phyloP scores from a whole-genome alignment of 2,113 vertebrate species.

The Eubucco bourcierii region DNA sequence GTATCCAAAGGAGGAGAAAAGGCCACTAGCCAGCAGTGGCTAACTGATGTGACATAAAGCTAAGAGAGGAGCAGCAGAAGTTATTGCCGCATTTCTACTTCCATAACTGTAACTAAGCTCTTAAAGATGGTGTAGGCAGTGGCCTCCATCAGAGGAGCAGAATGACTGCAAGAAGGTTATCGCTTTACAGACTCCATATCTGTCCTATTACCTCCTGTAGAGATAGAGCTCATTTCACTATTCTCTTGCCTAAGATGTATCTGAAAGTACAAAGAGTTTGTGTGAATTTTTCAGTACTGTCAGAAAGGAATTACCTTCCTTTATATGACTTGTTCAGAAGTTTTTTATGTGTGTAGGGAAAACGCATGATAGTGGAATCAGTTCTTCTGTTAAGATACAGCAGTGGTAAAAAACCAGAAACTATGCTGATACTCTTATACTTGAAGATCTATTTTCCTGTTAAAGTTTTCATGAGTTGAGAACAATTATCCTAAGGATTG shows the following conservation, averaged over 20 bases:
- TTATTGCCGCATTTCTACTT: neutral
- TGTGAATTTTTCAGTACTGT: neutral
- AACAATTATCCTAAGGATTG: neutral
- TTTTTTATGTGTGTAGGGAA: neutral
- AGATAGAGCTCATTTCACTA: neutral
- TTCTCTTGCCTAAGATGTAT: neutral
- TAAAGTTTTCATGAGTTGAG: neutral
- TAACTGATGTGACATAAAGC: neutral
- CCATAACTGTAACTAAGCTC: neutral
- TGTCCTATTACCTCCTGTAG: neutral
- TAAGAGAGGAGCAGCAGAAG: neutral
- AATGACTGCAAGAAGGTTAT: neutral
- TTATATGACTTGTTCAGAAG: neutral
- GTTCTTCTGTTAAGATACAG: neutral
- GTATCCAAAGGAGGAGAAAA: neutral
- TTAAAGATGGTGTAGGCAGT: neutral
- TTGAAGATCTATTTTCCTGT: neutral
- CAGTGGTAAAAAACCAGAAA: neutral
- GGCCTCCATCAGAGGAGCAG: neutral
- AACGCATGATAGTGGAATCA: neutral
- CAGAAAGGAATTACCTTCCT: neutral
- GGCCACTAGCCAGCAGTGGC: neutral
- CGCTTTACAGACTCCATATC: neutral
- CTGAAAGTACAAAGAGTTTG: neutral
- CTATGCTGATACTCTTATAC: neutral